phyloP scores from a whole-genome alignment of 2,113 vertebrate genomes.

The Antigone vipio region DNA sequence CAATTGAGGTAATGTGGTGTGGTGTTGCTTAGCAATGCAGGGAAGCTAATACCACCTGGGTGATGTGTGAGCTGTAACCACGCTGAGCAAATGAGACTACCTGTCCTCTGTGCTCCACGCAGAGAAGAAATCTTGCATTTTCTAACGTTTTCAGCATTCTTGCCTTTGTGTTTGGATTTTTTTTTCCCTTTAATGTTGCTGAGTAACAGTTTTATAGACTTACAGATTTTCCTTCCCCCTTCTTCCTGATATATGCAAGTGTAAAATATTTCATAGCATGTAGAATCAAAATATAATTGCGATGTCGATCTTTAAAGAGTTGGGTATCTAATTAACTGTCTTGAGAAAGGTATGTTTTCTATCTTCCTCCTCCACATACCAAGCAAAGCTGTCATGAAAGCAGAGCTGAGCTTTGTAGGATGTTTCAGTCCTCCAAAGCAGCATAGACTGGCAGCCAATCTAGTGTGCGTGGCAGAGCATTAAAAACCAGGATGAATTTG shows the following conservation, averaged over 20 bases:
- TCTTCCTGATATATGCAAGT: neutral
- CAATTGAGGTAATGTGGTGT: slow-evolving; percentile 16
- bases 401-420: neutral
- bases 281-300: neutral
- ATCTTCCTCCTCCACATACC: neutral
- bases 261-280: neutral
- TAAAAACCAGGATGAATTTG: neutral
- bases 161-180: neutral
- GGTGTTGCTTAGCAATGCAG: slow-evolving; percentile 60
- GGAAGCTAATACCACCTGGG: neutral
- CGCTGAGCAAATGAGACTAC: neutral
- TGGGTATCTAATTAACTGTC: neutral
- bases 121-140: neutral
- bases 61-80: neutral
- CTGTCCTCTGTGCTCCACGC: neutral
- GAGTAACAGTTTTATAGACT: neutral
- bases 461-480: neutral
- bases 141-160: neutral
- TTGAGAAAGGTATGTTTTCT: slow-evolving; percentile 20
- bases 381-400: neutral
- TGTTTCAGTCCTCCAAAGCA: neutral
- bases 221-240: neutral
- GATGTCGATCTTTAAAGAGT: neutral
- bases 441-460: neutral
- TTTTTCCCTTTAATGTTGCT: neutral